Evolutionary conservation across 2,797 vertebrate species (phyloP).

Genomic region (Enteromius mattozi): DNA sequence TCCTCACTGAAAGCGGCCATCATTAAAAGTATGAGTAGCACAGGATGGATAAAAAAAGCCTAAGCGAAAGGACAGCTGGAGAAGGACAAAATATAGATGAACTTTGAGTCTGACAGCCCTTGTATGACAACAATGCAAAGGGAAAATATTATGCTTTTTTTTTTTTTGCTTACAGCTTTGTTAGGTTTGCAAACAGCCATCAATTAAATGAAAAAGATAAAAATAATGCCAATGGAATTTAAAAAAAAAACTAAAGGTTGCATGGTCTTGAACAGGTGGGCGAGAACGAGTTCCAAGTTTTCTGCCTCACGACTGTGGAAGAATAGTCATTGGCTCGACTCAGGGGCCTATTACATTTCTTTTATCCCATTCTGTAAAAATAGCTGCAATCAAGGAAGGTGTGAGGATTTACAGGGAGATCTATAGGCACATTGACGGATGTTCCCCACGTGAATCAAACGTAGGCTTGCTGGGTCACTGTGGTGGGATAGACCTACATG

Average conservation of each 20-base stretch:
- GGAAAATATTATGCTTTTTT: background rate
- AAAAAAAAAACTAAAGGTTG: background rate
- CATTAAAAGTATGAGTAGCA: constrained; percentile 39
- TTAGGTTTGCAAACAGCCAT: background rate
- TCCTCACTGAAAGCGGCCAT: constrained; percentile 53
- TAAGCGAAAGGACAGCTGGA: constrained; percentile 56
- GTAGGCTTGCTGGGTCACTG: background rate
- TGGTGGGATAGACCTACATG: constrained; percentile 29
- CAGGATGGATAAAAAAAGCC: constrained; percentile 57
- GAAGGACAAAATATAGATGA: constrained; percentile 45
- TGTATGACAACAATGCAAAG: constrained; percentile 26
- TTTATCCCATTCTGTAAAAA: constrained; percentile 53
- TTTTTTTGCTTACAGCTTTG: background rate
- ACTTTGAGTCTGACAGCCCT: constrained; percentile 25
- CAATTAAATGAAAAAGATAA: background rate
- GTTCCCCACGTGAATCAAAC: constrained; percentile 26
- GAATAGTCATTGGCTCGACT: constrained; percentile 49
- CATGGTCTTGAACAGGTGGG: background rate
- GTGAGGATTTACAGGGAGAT: constrained; percentile 59
- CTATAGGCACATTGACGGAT: constrained; percentile 44
- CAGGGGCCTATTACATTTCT: constrained; percentile 54
- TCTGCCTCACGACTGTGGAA: constrained; percentile 61
- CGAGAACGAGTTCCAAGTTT: constrained; percentile 26
- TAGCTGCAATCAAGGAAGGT: constrained; percentile 61
- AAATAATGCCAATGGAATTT: background rate